Evolutionary conservation across 2,888 invertebrate species (phyloP), one percentile per base, ranked within the genome.

Genomic region (Alloplasta piceator): DNA sequence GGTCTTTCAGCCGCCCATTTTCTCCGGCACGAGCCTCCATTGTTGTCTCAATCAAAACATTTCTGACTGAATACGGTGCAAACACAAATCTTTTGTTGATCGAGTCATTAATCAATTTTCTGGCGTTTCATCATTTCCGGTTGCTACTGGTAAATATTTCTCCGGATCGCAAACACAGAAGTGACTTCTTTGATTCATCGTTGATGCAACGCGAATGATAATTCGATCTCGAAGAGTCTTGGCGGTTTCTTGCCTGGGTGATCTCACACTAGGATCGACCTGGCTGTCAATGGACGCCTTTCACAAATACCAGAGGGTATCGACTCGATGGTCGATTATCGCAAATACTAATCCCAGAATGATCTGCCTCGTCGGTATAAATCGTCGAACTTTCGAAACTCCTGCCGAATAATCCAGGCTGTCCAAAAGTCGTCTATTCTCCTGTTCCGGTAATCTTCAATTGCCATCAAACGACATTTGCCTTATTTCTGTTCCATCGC

Each of bases 11-110:
- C 12, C 38, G 6, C 52, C 6, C 52, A 6, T 56, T 63, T 70
- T 68, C 56, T 66, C 12, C 63, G 14, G 61, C 70, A 26, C 60
- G 7, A 43, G 50, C 39, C 63, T 68, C 63, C 43, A 70, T 75
- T 79, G 74, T 75, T 74, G 74, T 70, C 78, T 78, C 78, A 67
- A 78, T 78, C 72, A 61, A 26, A 78, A 67, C 72, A 67, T 41
- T 36, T 38, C n/a, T 38, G 46, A 38, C n/a, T 38, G 46, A 38
- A 9, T 58, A 52, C 43, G 6, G n/a, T 43, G 61, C 36, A 43
- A 55, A 60, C 39, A 14, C 50, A 58, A 64, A 72, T 10, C 72
- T 41, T 60, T 46, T 36, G 46, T 63, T 55, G 55, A 64, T 71
- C 50, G 36, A 16, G 52, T 72, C 72, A 71, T 78, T 55, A 61